phyloP scores from a whole-genome alignment of 2,113 vertebrate species.

The Cryptomyrus ogoouensis region DNA sequence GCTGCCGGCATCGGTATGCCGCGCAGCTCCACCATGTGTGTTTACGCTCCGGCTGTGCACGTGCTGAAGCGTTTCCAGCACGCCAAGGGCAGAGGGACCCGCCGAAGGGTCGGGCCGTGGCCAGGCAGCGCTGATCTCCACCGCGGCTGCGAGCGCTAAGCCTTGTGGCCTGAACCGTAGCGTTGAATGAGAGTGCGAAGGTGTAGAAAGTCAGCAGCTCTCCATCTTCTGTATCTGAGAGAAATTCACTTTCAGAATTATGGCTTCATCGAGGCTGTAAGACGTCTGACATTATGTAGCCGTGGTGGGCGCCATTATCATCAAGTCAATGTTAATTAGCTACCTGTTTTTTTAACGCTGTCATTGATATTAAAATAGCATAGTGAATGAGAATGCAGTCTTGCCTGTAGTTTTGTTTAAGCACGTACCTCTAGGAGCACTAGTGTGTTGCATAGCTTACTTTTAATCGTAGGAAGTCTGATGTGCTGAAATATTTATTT shows the following conservation, averaged over 20 bases:
- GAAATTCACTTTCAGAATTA: neutral
- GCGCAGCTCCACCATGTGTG: neutral
- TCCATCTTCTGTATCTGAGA: neutral
- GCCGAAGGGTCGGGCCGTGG: neutral
- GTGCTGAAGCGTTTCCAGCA: neutral
- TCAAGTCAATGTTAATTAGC: neutral
- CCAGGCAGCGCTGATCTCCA: neutral
- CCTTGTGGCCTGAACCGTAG: neutral
- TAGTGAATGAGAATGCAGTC: neutral
- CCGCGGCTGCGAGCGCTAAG: neutral
- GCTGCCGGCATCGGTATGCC: neutral
- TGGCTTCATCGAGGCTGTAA: neutral
- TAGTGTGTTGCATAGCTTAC: neutral
- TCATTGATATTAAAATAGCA: neutral
- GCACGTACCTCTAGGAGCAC: neutral
- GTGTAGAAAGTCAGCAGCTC: neutral
- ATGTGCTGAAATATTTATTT: neutral
- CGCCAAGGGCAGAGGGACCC: neutral
- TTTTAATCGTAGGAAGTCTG: neutral
- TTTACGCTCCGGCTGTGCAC: neutral
- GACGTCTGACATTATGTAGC: neutral
- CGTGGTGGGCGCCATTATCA: neutral
- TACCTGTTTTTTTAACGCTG: neutral
- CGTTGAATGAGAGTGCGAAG: neutral
- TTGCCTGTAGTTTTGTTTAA: neutral